A percentile compares a stretch with the other conserved stretches of the same genome.
These are phyloP conservation scores for Hirtodrosophila alboralis DNA, from an alignment of 2,888 invertebrate species.

Conservation along the genomic window DNA sequence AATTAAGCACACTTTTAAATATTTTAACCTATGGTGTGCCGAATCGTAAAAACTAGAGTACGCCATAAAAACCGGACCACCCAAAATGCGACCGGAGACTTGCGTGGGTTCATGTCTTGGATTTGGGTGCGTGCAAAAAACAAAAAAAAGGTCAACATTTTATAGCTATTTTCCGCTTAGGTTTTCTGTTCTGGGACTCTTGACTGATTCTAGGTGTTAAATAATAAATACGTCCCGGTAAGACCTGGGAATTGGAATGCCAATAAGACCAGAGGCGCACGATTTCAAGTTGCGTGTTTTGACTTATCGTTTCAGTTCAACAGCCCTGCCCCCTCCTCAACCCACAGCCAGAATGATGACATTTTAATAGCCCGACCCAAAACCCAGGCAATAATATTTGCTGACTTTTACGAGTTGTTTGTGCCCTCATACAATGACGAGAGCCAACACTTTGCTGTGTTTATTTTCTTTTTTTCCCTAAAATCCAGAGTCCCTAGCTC, in stretches of 20 bases:
- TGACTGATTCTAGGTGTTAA: constrained; percentile 63
- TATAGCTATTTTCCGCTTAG: constrained; percentile 64
- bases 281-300: constrained; percentile 59
- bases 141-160: constrained; percentile 74
- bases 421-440: constrained; percentile 63
- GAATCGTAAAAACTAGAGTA: constrained; percentile 69
- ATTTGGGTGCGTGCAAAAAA: constrained; percentile 40
- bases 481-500: constrained; percentile 1
- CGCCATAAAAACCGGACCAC: constrained; percentile 62
- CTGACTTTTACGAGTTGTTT: constrained; percentile 64
- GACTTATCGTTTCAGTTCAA: constrained; percentile 56
- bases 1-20: constrained; percentile 76
- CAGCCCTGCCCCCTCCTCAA: constrained; percentile 5
- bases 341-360: constrained; percentile 54
- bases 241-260: constrained; percentile 47
- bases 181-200: constrained; percentile 14
- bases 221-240: constrained; percentile 67
- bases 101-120: constrained; percentile 22
- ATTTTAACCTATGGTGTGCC: constrained; percentile 67
- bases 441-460: constrained; percentile 46
- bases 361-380: constrained; percentile 66
- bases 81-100: constrained; percentile 31
- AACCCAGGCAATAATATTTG: constrained; percentile 65
- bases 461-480: neutral
- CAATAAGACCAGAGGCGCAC: constrained; percentile 62